phyloP scores from a whole-genome alignment of 2,113 vertebrate genomes.

The Rostratula benghalensis region DNA sequence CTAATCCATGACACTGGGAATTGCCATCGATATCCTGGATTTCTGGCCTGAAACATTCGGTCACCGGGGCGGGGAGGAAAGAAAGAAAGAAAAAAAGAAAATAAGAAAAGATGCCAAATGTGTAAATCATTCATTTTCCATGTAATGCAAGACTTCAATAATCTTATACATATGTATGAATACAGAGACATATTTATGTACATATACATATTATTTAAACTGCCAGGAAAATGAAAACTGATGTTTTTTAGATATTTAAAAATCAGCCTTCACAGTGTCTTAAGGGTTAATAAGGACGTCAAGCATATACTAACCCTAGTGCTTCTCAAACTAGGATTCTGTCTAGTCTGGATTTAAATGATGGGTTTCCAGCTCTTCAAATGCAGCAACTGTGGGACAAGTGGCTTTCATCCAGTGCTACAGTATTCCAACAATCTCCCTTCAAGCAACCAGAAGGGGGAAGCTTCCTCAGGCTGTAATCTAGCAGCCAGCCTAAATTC shows the following conservation, averaged over 20 bases:
- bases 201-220: neutral
- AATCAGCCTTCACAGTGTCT: neutral
- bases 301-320: neutral
- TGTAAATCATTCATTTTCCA: neutral
- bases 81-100: neutral
- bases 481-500: neutral
- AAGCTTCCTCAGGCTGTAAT: neutral
- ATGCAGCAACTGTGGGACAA: neutral
- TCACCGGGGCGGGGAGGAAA: neutral
- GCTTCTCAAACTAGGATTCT: neutral
- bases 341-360: neutral
- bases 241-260: neutral
- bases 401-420: neutral
- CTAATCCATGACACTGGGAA: constrained; percentile 78
- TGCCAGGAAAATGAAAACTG: neutral
- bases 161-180: neutral
- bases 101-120: neutral
- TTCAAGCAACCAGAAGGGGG: neutral
- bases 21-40: constrained; percentile 80
- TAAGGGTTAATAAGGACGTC: neutral
- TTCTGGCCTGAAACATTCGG: constrained; percentile 79
- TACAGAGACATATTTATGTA: neutral
- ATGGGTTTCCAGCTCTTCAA: neutral
- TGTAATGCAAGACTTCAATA: neutral
- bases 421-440: neutral